Conservation (phyloP, 2,797 vertebrate species). For the Erethizon dorsatum region DNA sequence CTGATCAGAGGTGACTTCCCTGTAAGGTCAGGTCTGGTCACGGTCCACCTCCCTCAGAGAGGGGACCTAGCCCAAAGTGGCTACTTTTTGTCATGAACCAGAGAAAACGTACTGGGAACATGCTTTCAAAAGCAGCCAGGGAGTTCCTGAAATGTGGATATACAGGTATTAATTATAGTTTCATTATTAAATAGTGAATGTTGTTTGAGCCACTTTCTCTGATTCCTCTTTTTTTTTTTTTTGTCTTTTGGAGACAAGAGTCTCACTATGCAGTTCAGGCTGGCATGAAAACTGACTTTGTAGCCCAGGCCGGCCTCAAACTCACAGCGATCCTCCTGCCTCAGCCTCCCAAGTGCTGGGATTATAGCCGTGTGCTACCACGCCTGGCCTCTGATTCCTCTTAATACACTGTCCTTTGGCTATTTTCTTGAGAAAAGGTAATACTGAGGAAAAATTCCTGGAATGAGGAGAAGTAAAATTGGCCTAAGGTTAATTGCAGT, state of each 20-base stretch:
- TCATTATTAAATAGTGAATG: not conserved
- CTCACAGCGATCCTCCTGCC: not conserved
- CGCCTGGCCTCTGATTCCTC: not conserved
- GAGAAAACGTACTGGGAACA: conserved; percentile 16
- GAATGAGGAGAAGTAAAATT: not conserved
- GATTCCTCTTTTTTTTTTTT: not conserved
- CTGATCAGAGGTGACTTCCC: not conserved
- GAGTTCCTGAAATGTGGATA: not conserved
- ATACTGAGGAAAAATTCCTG: not conserved
- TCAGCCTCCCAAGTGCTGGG: not conserved
- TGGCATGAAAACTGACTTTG: too few relatives aligned
- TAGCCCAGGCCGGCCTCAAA: not conserved
- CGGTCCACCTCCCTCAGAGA: not conserved
- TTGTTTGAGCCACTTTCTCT: not conserved
- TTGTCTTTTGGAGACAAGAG: too few relatives aligned
- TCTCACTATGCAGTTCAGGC: too few relatives aligned
- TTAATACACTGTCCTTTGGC: not conserved
- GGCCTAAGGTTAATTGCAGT: not conserved
- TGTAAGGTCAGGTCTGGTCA: not conserved
- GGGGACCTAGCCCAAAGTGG: not conserved
- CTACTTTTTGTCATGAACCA: not conserved
- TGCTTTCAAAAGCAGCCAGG: not conserved
- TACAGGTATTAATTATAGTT: not conserved
- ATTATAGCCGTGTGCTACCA: not conserved
- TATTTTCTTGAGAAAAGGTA: conserved; percentile 9